Evolutionary conservation across 2,888 invertebrate species (phyloP).

Genomic region (Allophyes oxyacanthae): DNA sequence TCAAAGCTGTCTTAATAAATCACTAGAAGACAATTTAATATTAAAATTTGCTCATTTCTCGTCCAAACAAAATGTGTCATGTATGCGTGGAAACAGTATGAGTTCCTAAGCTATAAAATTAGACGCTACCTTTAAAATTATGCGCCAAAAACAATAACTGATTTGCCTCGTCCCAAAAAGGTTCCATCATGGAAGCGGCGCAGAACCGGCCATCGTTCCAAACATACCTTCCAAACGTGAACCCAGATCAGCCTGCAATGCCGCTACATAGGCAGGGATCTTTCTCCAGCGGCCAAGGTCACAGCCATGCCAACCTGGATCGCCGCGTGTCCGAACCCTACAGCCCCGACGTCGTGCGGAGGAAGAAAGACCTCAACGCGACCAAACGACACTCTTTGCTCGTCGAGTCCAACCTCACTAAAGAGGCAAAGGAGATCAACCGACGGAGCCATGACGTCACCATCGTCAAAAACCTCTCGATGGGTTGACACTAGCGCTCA

Average conservation of each 20-base stretch:
- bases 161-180: constrained; percentile 58
- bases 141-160: background rate
- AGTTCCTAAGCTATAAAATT: too few species aligned
- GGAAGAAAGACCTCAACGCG: constrained; percentile 79
- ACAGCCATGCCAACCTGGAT: constrained; percentile 66
- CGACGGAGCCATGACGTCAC: constrained; percentile 81
- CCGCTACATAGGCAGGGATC: constrained; percentile 75
- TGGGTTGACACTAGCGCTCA: constrained; percentile 77
- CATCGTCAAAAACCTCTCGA: constrained; percentile 81
- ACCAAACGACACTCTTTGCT: constrained; percentile 82
- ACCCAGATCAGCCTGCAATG: constrained; percentile 68
- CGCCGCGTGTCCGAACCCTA: constrained; percentile 82
- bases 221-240: constrained; percentile 81
- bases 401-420: constrained; percentile 78
- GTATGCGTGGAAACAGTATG: too few species aligned
- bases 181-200: constrained; percentile 92
- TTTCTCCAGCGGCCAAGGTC: constrained; percentile 65
- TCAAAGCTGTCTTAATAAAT: background rate
- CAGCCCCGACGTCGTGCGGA: constrained; percentile 79
- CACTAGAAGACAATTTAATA: too few species aligned
- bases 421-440: constrained; percentile 79
- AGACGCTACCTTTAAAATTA: background rate
- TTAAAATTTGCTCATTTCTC: too few species aligned
- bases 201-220: constrained; percentile 90
- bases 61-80: too few species aligned